Evolutionary conservation across 1,140 invertebrate genomes (phyloP), one percentile per base, ranked within the genome.

Genomic region (Euglossa dilemma): DNA sequence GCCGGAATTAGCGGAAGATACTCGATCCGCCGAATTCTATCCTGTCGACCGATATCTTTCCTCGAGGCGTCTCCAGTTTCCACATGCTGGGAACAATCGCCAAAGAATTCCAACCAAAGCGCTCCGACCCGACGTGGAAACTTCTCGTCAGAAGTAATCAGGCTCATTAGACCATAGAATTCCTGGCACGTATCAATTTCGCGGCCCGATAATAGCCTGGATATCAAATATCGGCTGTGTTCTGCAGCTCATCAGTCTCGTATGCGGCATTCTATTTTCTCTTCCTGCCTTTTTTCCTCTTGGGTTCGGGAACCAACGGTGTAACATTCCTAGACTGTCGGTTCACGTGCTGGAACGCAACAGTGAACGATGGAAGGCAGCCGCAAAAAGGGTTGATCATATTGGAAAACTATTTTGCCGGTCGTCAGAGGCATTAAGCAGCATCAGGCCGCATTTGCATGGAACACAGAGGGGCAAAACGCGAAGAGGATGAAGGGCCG

Each of bases 371-470:
- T 0, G 6, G 7, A 9, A 14, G n/a, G n/a, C 47, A 50, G 43
- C 71, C 71, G 23, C 71, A n/a, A 74, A 74, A 74, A 47, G 36
- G 16, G 12, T 57, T 74, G 54, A 25, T 74, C 71, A 59, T 43
- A 74, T 74, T 25, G 71, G 71, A 61, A 74, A 74, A 74, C 43
- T 74, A 45, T 74, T 74, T 74, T 45, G 23, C 8, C 12, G 56
- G 28, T 59, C 56, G 56, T 74, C 56, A 6, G 8, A 25, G 71
- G 56, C 36, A 47, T 74, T 74, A 74, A 73, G 43, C 36, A 18
- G 54, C n/a, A 12, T 74, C 56, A 14, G 54, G 71, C 7, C 16
- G 56, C 71, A 74, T 74, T 74, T 74, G 56, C 71, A 74, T 74
- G 71, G 59, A 74, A 74, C 71, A 45, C 71, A 45, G 36, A 18